Base-by-base conservation (phyloP, 2,888 invertebrate species). In the Dynastes grantii region DNA sequence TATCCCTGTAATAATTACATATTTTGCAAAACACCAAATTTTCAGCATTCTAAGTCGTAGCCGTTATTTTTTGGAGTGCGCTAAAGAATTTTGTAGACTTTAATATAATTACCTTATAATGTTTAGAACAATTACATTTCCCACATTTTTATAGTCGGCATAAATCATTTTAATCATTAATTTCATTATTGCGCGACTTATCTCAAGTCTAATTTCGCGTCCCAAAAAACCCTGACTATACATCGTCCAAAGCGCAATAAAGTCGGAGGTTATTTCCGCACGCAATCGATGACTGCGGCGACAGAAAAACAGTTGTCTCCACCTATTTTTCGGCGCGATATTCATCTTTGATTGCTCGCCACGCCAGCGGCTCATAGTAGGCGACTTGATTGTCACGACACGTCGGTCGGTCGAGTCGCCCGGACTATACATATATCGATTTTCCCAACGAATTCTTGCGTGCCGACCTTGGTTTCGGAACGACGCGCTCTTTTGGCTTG, bases 281-380 rank as follows among this genome's bases (percentile, higher is more conserved):
- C 32, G 37, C 8, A 53, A 75, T 61, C 63, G 40, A 61, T 55
- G 75, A 55, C 13, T 45, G 40, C 75, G 45, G 75, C 75, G 75
- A 75, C 45, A 22, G 58, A 75, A 63, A 63, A 61, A 49, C 63
- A 55, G 27, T 53, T 63, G 75, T 61, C 75, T 49, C 55, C 75
- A 45, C 45, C 45, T 61, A 40, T 58, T 61, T 67, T 67, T 45
- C 16, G 55, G 22, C 55, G 55, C 22, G 49, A 67, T 67, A 67
- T 22, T 45, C 45, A 16, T 67, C 67, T 67, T 49, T 49, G 67
- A 67, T 67, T 67, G 67, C 32, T 8, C 16, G 67, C 67, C 45
- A 45, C 45, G 64, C 32, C 32, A 37, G 32, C 37, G 13, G 27
- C 27, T 29, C 13, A 9, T 58, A 58, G 55, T 16, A 22, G 22